Evolutionary conservation across 2,797 vertebrate species (phyloP).

Genomic region (Siniperca obscura): DNA sequence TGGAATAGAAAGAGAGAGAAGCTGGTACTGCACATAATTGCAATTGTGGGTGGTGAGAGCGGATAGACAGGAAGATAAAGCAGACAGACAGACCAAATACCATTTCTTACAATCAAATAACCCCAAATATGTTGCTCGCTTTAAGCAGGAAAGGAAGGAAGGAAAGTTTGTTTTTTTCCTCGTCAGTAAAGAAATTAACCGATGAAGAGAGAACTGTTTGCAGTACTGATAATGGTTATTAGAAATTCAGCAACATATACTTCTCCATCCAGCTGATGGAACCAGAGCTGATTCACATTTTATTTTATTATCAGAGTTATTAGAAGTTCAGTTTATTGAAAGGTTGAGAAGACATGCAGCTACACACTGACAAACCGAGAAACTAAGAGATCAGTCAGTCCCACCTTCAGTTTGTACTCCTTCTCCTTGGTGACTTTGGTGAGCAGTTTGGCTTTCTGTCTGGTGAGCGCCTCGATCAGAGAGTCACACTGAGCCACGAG

Average conservation of each 20-base stretch:
- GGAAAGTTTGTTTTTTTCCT: neutral
- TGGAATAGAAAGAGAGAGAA: no score
- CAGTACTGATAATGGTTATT: neutral
- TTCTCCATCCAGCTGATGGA: neutral
- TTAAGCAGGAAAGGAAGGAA: neutral
- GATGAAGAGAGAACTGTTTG: neutral
- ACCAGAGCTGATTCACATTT: neutral
- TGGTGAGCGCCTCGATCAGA: slow-evolving; percentile 93
- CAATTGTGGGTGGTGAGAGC: neutral
- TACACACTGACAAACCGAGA: neutral
- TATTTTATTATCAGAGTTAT: neutral
- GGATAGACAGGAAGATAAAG: neutral
- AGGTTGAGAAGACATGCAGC: no score
- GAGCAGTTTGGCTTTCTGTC: slow-evolving; percentile 98
- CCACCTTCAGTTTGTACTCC: slow-evolving; percentile 96
- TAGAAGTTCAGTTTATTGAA: neutral
- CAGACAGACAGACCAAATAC: neutral
- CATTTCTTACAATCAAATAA: neutral
- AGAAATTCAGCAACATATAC: no score
- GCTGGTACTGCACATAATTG: no score
- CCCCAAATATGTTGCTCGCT: neutral
- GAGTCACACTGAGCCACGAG: slow-evolving; percentile 98
- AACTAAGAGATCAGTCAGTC: neutral
- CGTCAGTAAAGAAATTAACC: neutral
- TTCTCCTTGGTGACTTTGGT: slow-evolving; percentile 98